Percentiles rank a stretch among this genome's conserved stretches.
These are phyloP conservation scores for Pseudocheirus occidentalis DNA, from an alignment of 2,797 vertebrate genomes.

Conservation along the genomic window DNA sequence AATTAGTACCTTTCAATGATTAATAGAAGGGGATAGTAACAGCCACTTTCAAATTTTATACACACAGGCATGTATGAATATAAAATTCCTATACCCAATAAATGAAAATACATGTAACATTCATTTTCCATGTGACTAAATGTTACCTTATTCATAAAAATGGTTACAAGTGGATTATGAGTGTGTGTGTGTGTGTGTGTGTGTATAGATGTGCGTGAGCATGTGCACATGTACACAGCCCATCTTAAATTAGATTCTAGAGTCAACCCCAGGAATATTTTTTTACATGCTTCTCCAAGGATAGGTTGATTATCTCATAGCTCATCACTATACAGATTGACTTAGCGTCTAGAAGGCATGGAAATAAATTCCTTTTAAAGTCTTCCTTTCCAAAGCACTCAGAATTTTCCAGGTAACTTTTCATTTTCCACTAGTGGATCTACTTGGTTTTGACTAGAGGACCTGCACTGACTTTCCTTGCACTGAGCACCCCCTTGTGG, in stretches of 20 bases:
- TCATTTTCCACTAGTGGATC: background rate
- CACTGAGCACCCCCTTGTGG: background rate
- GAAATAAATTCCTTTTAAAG: background rate
- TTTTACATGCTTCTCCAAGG: background rate
- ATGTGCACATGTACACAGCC: no score
- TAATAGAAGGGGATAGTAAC: background rate
- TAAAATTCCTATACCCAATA: background rate
- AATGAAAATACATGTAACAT: background rate
- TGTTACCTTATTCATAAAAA: background rate
- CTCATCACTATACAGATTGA: background rate
- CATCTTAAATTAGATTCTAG: background rate
- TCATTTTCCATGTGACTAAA: background rate
- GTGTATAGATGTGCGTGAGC: no score
- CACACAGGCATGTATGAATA: background rate
- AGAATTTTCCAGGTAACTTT: background rate
- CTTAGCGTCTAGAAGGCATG: background rate
- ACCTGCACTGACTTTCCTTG: background rate
- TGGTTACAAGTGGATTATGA: background rate
- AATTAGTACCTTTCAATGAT: background rate
- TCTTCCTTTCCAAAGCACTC: background rate
- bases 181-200: no score
- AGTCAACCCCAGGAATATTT: background rate
- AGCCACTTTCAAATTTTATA: background rate
- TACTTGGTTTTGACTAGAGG: background rate
- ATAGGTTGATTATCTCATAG: background rate